Base-by-base conservation (phyloP, 2,797 vertebrate genomes). In the Sarcophilus harrisii region DNA sequence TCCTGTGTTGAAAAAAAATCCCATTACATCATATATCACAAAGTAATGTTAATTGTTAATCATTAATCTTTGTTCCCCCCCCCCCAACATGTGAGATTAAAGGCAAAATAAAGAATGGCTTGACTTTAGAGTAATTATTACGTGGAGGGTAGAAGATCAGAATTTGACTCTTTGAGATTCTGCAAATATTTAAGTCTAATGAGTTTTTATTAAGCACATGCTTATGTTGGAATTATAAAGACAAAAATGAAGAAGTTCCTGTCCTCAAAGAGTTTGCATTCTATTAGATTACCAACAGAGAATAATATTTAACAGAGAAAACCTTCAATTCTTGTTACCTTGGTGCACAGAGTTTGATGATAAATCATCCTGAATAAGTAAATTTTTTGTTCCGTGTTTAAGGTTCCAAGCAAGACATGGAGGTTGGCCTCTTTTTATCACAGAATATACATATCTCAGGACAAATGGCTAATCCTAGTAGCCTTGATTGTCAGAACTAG, bases 341-440 rank as follows among this genome's bases (percentile, higher is more conserved):
- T 91, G 73, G 91, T 57, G n/a, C 9, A 45, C 57, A 92, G 90
- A 90, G 58, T 11, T 94, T 90, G 29, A 60, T 92, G 90, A 49
- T 59, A 49, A 87, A 29, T 57, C 55, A 58, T 59, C 28, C 66
- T 32, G 52, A 93, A n/a, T 21, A 11, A 81, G 29, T 91, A 91
- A 11, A 91, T 55, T 93, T 62, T 91, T 57, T 93, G 81, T 29
- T 93, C 92, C 45, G 93, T 28, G 27, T 16, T n/a, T 91, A 52
- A 90, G 21, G 59, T 94, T 93, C 91, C n/a, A 45, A 58, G 30
- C n/a, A 91, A 94, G 89, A 81, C 6, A 1, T 58, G 91, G 55
- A 38, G n/a, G 62, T 94, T 45, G 3, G 89, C 38, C 27, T 12
- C 28, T 57, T 91, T n/a, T 92, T 55, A 90, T 55, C 89, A 58